Conservation (phyloP, 1,140 invertebrate genomes). For the Eriocheir sinensis region DNA sequence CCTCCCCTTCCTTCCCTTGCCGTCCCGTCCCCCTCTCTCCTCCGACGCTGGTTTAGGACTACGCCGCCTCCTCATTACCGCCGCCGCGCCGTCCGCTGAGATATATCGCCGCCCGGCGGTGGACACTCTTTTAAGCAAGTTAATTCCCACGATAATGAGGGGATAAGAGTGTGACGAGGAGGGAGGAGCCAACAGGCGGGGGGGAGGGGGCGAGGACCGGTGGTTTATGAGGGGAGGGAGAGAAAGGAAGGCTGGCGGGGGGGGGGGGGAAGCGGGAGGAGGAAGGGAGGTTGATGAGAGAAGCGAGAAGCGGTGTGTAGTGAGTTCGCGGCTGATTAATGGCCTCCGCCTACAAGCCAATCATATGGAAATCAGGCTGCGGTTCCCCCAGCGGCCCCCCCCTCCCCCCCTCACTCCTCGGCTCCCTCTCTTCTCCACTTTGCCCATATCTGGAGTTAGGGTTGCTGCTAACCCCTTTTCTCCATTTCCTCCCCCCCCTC, state of each 20-base stretch:
- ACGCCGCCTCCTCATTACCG: too few species aligned
- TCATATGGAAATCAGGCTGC: conserved; percentile 15
- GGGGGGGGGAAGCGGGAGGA: background rate
- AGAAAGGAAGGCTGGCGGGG: background rate
- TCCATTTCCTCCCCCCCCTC: too few species aligned
- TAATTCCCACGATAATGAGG: background rate
- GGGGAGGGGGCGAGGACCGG: background rate
- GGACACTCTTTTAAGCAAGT: background rate
- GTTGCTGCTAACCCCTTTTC: too few species aligned
- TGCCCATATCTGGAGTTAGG: too few species aligned
- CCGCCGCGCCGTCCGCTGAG: too few species aligned
- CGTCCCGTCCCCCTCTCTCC: background rate
- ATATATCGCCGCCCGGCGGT: background rate
- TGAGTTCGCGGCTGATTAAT: background rate
- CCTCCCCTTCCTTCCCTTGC: background rate
- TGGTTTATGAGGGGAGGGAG: background rate
- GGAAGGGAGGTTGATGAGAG: background rate
- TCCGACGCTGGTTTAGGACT: too few species aligned
- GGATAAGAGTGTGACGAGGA: background rate
- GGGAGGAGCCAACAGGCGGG: too few species aligned
- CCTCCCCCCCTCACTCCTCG: too few species aligned
- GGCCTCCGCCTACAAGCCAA: background rate
- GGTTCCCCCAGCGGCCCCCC: too few species aligned
- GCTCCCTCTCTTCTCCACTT: too few species aligned
- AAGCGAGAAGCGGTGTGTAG: conserved; percentile 20